Percentiles rank a stretch among this genome's conserved stretches.
These are phyloP conservation scores for Lophura nycthemera DNA, from an alignment of 2,113 vertebrate species.

Conservation along the genomic window DNA sequence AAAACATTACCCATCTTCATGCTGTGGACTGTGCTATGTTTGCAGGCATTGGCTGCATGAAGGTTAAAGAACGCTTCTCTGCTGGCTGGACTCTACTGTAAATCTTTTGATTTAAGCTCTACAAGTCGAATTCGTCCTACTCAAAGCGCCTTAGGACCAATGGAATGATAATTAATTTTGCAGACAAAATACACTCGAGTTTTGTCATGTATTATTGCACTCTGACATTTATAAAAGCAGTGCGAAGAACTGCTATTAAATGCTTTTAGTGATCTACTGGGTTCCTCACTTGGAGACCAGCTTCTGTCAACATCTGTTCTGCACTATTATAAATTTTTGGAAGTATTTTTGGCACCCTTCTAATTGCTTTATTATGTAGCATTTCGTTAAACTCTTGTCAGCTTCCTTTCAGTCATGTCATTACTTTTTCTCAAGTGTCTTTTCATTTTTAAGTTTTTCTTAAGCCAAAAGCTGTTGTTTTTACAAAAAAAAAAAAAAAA, in stretches of 20 bases:
- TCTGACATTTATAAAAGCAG: slow-evolving; percentile 59
- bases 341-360: slow-evolving; percentile 27
- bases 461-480: slow-evolving; percentile 17
- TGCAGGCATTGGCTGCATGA: slow-evolving; percentile 72
- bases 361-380: background rate
- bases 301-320: slow-evolving; percentile 61
- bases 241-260: slow-evolving; percentile 62
- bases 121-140: slow-evolving; percentile 63
- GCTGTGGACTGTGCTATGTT: slow-evolving; percentile 70
- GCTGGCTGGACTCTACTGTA: slow-evolving; percentile 69
- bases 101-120: slow-evolving; percentile 62
- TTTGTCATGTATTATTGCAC: slow-evolving; percentile 61
- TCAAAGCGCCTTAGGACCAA: slow-evolving; percentile 59
- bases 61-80: slow-evolving; percentile 82
- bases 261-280: slow-evolving; percentile 53
- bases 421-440: background rate
- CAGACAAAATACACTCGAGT: slow-evolving; percentile 72
- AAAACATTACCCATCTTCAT: slow-evolving; percentile 78
- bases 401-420: slow-evolving; percentile 1
- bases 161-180: slow-evolving; percentile 75
- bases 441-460: slow-evolving; percentile 21
- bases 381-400: slow-evolving; percentile 31
- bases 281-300: slow-evolving; percentile 42
- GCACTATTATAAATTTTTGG: slow-evolving; percentile 30
- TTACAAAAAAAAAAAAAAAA: background rate